Percentiles rank a stretch among this genome's conserved stretches.
Conservation (phyloP, 2,888 invertebrate species). For the Hirtodrosophila duncani region DNA sequence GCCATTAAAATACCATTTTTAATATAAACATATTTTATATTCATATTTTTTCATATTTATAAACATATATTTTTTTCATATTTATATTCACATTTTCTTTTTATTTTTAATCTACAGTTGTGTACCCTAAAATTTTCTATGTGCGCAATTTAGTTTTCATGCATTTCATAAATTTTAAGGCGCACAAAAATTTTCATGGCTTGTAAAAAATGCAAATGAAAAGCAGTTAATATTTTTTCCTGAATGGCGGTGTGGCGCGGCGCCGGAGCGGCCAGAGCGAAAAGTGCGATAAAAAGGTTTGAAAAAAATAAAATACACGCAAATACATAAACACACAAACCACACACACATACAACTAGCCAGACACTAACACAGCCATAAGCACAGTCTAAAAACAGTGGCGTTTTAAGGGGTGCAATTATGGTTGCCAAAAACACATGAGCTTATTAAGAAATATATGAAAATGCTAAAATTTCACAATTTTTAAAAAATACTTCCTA, state of each 20-base stretch:
- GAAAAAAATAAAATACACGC: slow-evolving; percentile 52
- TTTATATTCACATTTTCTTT: background rate
- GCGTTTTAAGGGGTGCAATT: too few species aligned
- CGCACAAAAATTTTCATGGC: slow-evolving; percentile 37
- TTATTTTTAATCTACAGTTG: background rate
- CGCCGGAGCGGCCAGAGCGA: slow-evolving; percentile 2
- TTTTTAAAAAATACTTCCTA: background rate
- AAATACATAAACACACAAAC: slow-evolving; percentile 38
- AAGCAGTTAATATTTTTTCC: slow-evolving; percentile 65
- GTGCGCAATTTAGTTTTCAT: slow-evolving; percentile 47
- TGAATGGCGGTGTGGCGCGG: slow-evolving; percentile 20
- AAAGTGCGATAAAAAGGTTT: slow-evolving; percentile 29
- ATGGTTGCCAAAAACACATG: background rate
- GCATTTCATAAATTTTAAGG: slow-evolving; percentile 31
- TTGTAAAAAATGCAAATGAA: slow-evolving; percentile 36
- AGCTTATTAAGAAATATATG: background rate
- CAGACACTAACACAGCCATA: background rate
- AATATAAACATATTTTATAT: too few species aligned
- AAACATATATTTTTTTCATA: slow-evolving; percentile 1
- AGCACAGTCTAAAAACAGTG: background rate
- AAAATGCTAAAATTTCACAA: background rate
- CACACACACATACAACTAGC: slow-evolving; percentile 8
- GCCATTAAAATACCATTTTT: too few species aligned
- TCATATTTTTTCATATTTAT: too few species aligned
- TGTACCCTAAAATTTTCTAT: slow-evolving; percentile 4